phyloP scores from a whole-genome alignment of 2,113 vertebrate species.

The Vanacampus margaritifer region DNA sequence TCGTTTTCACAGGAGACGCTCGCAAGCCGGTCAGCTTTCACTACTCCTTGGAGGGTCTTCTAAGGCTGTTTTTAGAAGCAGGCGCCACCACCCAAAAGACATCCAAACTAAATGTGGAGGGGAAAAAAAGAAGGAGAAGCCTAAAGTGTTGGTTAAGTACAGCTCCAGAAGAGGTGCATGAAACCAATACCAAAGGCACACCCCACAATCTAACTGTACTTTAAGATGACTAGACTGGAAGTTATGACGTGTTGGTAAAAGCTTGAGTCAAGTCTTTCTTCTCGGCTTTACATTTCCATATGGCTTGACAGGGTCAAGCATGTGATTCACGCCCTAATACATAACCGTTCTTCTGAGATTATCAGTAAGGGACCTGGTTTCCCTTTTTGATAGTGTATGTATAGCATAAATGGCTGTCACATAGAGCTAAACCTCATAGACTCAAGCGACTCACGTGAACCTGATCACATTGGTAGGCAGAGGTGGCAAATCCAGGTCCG shows the following conservation, averaged over 20 bases:
- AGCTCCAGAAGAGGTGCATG: constrained; percentile 23
- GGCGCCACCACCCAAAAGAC: background rate
- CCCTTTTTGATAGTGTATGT: constrained; percentile 1
- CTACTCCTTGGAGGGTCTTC: constrained; percentile 29
- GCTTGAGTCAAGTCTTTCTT: background rate
- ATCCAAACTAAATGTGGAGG: constrained; percentile 5
- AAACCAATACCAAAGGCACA: constrained; percentile 22
- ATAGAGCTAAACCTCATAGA: background rate
- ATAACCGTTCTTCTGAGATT: constrained; percentile 30
- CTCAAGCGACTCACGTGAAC: too few species aligned
- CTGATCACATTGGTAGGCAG: too few species aligned
- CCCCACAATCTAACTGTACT: constrained; percentile 28
- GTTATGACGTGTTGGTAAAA: background rate
- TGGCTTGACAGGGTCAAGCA: background rate
- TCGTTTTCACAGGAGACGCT: constrained; percentile 25
- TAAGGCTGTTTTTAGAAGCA: constrained; percentile 54
- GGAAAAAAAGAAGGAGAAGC: background rate
- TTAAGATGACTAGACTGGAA: constrained; percentile 7
- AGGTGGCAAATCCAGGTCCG: too few species aligned
- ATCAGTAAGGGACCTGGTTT: background rate
- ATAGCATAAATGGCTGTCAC: constrained; percentile 25
- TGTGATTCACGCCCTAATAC: constrained; percentile 6
- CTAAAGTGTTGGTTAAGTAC: background rate
- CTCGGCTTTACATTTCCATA: background rate
- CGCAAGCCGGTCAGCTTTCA: constrained; percentile 34